A percentile compares a stretch with the other conserved stretches of the same genome.
Evolutionary conservation across 2,113 vertebrate species (phyloP).

Genomic region (Myrmophylax atrothorax): DNA sequence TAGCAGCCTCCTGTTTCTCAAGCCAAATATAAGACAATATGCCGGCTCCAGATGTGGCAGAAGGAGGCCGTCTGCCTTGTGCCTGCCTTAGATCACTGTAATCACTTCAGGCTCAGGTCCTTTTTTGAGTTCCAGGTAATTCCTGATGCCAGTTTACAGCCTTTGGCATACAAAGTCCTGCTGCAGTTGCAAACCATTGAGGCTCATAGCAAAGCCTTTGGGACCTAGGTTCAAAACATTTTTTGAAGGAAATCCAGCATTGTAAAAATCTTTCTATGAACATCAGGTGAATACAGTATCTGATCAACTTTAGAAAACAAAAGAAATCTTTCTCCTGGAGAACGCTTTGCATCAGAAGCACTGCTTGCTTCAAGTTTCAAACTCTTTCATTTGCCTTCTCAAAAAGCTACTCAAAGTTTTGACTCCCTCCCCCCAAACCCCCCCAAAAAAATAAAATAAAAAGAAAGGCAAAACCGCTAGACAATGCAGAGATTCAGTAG

Average conservation of each 20-base stretch:
- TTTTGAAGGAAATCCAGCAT: background rate
- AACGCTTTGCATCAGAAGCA: background rate
- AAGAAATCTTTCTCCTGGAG: background rate
- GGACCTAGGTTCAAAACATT: background rate
- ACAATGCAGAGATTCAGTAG: background rate
- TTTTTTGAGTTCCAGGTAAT: background rate
- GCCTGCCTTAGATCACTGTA: slow-evolving; percentile 27
- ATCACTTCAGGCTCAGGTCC: slow-evolving; percentile 3
- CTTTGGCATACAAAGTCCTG: background rate
- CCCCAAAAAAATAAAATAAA: background rate
- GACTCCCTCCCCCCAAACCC: background rate
- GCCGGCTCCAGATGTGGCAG: background rate
- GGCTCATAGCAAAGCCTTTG: background rate
- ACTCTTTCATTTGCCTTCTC: background rate
- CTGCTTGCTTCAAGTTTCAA: background rate
- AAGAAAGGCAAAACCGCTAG: background rate
- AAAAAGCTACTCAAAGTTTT: background rate
- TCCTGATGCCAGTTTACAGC: slow-evolving; percentile 6
- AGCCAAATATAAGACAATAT: background rate
- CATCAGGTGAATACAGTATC: background rate
- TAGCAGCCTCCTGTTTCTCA: slow-evolving; percentile 44
- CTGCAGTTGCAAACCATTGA: background rate
- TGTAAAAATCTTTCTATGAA: background rate
- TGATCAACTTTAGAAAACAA: background rate
- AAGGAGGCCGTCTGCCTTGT: background rate